Evolutionary conservation across 2,113 vertebrate species (phyloP), one percentile per base, ranked within the genome.

Genomic region (Ifrita kowaldi): DNA sequence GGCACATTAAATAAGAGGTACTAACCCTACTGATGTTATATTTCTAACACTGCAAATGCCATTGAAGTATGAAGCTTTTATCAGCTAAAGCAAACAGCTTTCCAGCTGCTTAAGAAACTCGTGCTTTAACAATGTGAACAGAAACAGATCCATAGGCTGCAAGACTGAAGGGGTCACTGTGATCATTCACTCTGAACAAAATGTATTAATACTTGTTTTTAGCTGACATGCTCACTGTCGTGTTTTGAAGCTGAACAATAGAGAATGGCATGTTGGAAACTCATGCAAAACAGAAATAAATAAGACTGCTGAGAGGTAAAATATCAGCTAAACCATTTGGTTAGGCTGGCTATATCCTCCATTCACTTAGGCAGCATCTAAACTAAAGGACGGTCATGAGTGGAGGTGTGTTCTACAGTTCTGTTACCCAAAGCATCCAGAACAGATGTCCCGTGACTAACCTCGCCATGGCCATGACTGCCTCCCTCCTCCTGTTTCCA

Each of bases 51-150:
- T 26, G 41, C 18, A 81, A 80, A 76, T 65, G 13, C 28, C 71
- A 49, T 65, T 73, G 4, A 77, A 81, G 52, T 28, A 78, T 32
- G 55, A 91, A 65, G 37, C 52, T 63, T 52, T 26, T 76, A 93
- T 81, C 64, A 87, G 73, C 64, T 89, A 81, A 94, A 77, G 24
- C 81, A 89, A 89, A 89, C 42, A 91, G 69, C 46, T 82, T 91
- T 69, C 46, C 71, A 95, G 8, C 68, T 90, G 37, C 46, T 65
- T 63, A 57, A 76, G 63, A 94, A 95, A 80, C 13, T 73, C 46
- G 23, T 7, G 8, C 13, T 60, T 70, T 68, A 88, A 63, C 56
- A 82, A 44, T 11, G 57, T 22, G 57, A 80, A 57, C 37, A 92
- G 86, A 80, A 92, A 69, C 33, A 86, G 71, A 76, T 52, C 41